phyloP scores from a whole-genome alignment of 1,140 invertebrate species.

The Adelges cooleyi region DNA sequence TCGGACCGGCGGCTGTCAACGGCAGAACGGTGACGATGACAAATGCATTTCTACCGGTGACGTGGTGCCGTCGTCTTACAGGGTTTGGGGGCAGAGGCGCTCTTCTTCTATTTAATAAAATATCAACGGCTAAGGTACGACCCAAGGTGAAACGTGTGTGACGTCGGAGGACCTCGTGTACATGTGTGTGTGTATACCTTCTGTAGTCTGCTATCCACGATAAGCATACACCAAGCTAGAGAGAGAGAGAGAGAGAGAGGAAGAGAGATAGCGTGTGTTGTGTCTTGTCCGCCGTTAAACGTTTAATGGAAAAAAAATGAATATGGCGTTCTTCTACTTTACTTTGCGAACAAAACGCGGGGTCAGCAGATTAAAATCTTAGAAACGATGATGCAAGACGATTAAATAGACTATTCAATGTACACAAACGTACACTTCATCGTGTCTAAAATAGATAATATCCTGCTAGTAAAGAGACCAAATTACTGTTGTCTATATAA shows the following conservation, averaged over 20 bases:
- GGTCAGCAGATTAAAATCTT: constrained; percentile 12
- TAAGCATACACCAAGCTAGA: too few species aligned
- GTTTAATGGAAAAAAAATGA: constrained; percentile 11
- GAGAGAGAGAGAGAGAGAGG: too few species aligned
- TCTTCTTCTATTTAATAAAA: constrained; percentile 25
- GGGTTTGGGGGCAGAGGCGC: background rate
- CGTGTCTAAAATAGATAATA: too few species aligned
- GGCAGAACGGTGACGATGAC: constrained; percentile 25
- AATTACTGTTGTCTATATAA: too few species aligned
- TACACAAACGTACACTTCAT: too few species aligned
- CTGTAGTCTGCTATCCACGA: too few species aligned
- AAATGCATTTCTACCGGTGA: constrained; percentile 14
- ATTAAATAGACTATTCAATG: too few species aligned
- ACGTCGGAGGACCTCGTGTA: background rate
- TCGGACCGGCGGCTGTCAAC: constrained; percentile 14
- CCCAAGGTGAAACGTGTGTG: background rate
- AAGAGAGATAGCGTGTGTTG: too few species aligned
- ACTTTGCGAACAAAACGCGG: background rate
- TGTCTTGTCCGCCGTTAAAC: constrained; percentile 4
- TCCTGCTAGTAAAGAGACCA: too few species aligned
- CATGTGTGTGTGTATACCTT: background rate
- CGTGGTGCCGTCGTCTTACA: too few species aligned
- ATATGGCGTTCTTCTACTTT: background rate
- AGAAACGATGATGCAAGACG: background rate
- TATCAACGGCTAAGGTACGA: background rate